phyloP scores from a whole-genome alignment of 2,888 invertebrate species.

The Epistrophe eligans region DNA sequence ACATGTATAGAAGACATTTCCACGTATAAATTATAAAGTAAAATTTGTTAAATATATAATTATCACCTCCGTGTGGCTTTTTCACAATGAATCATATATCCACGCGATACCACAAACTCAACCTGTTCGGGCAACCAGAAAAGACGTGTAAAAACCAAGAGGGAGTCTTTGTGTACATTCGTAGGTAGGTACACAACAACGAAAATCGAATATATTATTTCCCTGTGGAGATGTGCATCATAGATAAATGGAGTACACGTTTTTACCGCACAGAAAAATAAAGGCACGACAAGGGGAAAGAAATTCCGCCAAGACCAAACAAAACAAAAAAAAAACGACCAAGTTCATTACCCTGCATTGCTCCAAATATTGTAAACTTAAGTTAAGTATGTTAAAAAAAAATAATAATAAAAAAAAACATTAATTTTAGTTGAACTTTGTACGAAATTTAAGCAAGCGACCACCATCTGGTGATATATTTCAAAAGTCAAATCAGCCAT shows the following conservation, averaged over 20 bases:
- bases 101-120: neutral
- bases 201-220: neutral
- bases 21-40: neutral
- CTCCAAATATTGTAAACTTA: conserved; percentile 41
- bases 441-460: neutral
- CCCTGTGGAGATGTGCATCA: conserved; percentile 55
- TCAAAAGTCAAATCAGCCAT: too few species aligned
- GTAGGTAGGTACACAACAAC: neutral
- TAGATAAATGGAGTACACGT: conserved; percentile 56
- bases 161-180: neutral
- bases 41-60: conserved; percentile 13
- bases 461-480: neutral
- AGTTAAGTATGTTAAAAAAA: conserved; percentile 25
- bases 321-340: neutral
- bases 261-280: conserved; percentile 30
- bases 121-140: neutral
- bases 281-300: neutral
- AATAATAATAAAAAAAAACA: neutral
- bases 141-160: neutral
- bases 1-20: neutral
- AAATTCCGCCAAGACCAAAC: conserved; percentile 1
- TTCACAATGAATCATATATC: conserved; percentile 9
- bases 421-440: neutral
- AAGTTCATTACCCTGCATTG: conserved; percentile 68
- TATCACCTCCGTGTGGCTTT: conserved; percentile 7